Conservation (phyloP, 1,140 invertebrate species). For the Gonioctena quinquepunctata region DNA sequence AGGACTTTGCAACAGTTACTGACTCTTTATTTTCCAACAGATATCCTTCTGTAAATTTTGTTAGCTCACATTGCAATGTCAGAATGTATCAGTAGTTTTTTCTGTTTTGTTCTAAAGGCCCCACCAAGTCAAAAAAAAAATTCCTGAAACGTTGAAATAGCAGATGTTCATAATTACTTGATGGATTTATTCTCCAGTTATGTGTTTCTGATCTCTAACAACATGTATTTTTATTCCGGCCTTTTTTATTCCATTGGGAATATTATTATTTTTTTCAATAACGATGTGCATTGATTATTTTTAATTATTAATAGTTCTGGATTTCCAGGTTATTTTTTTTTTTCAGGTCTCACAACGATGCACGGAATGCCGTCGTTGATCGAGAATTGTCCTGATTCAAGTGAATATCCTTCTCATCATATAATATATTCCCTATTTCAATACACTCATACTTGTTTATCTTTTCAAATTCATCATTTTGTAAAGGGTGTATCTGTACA, state of each 20-base stretch:
- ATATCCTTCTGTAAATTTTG: slow-evolving; percentile 31
- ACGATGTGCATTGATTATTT: slow-evolving; percentile 3
- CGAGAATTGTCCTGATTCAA: slow-evolving; percentile 12
- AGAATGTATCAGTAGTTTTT: slow-evolving; percentile 29
- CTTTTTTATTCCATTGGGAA: slow-evolving; percentile 8
- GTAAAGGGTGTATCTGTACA: not conserved
- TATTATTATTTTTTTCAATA: slow-evolving; percentile 11
- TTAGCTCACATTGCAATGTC: slow-evolving; percentile 32
- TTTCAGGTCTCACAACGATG: slow-evolving; percentile 27
- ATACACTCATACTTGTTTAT: not conserved
- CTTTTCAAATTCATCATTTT: not conserved
- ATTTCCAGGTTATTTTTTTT: slow-evolving; percentile 18
- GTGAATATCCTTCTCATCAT: not conserved
- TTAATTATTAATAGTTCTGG: slow-evolving; percentile 26
- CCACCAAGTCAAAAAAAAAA: slow-evolving; percentile 33
- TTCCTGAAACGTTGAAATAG: slow-evolving; percentile 27
- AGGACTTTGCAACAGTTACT: slow-evolving; percentile 25
- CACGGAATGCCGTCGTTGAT: slow-evolving; percentile 18
- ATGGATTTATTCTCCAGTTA: slow-evolving; percentile 9
- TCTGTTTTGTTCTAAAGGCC: slow-evolving; percentile 25
- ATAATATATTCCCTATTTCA: not conserved
- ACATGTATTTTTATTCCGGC: slow-evolving; percentile 11
- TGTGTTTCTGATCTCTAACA: slow-evolving; percentile 16
- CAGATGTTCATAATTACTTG: too few species aligned
- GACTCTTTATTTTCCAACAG: slow-evolving; percentile 12